These are phyloP conservation scores for Sphaeramia orbicularis DNA, from an alignment of 2,797 vertebrate species.

Conservation along the genomic window DNA sequence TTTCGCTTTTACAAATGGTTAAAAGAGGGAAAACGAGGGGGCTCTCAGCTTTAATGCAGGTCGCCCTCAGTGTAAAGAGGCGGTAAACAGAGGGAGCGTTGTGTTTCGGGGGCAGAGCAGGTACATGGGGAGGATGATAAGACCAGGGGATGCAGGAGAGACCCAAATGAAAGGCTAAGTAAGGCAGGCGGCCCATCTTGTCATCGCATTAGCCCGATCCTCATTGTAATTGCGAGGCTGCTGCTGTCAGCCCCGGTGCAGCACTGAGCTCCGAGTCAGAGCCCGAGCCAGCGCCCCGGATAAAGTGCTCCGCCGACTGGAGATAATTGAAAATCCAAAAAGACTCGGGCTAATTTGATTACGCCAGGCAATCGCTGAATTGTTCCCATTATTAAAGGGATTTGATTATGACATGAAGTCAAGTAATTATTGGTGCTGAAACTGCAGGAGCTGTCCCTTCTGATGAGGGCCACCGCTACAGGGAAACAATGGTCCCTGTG, in stretches of 20 bases:
- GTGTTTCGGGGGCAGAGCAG: constrained; percentile 54
- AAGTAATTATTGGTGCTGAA: constrained; percentile 84
- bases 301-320: constrained; percentile 86
- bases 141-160: constrained; percentile 49
- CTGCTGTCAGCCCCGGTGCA: constrained; percentile 75
- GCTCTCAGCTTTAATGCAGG: constrained; percentile 25
- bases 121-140: constrained; percentile 56
- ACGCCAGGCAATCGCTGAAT: constrained; percentile 89
- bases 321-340: constrained; percentile 97
- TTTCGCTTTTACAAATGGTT: constrained; percentile 31
- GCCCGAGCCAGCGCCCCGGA: constrained; percentile 71
- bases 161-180: constrained; percentile 77
- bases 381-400: constrained; percentile 93
- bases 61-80: constrained; percentile 39
- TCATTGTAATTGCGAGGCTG: constrained; percentile 75
- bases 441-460: constrained; percentile 81
- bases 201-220: constrained; percentile 76
- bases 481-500: constrained; percentile 51
- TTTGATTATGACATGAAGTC: constrained; percentile 93
- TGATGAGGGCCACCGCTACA: constrained; percentile 61
- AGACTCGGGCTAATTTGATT: constrained; percentile 94
- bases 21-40: constrained; percentile 30
- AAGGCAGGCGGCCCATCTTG: constrained; percentile 75
- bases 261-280: constrained; percentile 65
- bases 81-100: constrained; percentile 29